These are phyloP conservation scores for Pseudanteris insignis DNA, from an alignment of 2,888 invertebrate species.

Conservation along the genomic window DNA sequence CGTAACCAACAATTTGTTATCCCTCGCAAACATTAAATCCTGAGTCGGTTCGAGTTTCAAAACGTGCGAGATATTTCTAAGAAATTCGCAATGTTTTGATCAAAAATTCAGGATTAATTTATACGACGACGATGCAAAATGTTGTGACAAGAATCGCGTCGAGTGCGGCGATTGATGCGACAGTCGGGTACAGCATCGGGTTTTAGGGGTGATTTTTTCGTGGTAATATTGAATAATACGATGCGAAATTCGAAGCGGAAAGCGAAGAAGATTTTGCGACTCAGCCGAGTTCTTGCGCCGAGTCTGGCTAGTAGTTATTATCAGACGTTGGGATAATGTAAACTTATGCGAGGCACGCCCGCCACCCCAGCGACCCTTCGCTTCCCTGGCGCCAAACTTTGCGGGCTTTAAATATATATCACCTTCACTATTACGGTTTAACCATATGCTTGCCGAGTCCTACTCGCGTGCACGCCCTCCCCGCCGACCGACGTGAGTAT, in stretches of 20 bases:
- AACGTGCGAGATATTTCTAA: too few species aligned
- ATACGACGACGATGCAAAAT: too few species aligned
- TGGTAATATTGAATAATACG: too few species aligned
- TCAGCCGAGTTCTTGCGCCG: conserved; percentile 14
- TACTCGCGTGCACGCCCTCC: conserved; percentile 18
- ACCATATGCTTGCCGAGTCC: conserved; percentile 59
- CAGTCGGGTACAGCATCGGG: not conserved
- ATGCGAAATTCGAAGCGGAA: too few species aligned
- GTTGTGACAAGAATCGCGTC: too few species aligned
- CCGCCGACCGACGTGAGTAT: conserved; percentile 37
- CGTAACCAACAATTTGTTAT: too few species aligned
- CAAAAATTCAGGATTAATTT: too few species aligned
- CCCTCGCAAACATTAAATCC: too few species aligned
- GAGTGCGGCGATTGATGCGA: conserved; percentile 2
- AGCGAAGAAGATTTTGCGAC: conserved; percentile 15
- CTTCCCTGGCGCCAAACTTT: conserved; percentile 61
- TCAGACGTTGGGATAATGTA: conserved; percentile 66
- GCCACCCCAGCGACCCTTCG: conserved; percentile 51
- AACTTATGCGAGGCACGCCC: conserved; percentile 66
- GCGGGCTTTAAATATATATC: conserved; percentile 63
- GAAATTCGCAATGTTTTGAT: too few species aligned
- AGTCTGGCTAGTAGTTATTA: conserved; percentile 52
- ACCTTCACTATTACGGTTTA: conserved; percentile 62
- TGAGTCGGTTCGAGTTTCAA: too few species aligned
- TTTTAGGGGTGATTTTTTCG: conserved; percentile 3